These are phyloP conservation scores for Micrasema longulum DNA, from an alignment of 1,140 invertebrate species.

Conservation along the genomic window DNA sequence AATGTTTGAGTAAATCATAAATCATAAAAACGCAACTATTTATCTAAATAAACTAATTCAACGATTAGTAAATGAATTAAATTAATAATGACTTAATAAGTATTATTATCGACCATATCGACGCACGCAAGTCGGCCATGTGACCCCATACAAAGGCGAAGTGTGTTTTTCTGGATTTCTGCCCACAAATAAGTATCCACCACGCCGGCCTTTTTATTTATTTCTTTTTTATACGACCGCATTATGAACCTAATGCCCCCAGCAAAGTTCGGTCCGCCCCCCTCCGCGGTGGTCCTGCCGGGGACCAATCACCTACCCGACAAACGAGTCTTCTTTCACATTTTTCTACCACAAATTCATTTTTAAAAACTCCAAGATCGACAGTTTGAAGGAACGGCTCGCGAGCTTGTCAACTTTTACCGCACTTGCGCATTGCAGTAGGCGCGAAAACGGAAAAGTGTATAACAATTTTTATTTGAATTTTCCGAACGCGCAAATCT, in stretches of 20 bases:
- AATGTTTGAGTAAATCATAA: too few relatives aligned
- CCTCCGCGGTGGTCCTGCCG: constrained; percentile 15
- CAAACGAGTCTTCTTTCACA: constrained; percentile 46
- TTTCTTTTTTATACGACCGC: neutral
- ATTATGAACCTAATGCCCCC: constrained; percentile 47
- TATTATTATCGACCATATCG: neutral
- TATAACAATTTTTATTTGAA: constrained; percentile 4
- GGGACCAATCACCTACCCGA: constrained; percentile 42
- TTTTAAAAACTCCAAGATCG: constrained; percentile 41
- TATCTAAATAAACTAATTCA: too few relatives aligned
- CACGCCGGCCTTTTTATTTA: neutral
- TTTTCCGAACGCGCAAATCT: neutral
- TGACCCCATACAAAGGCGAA: constrained; percentile 38
- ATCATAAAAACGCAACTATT: too few relatives aligned
- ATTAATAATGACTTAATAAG: neutral
- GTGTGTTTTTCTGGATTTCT: constrained; percentile 10
- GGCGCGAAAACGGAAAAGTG: constrained; percentile 8
- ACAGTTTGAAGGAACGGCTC: constrained; percentile 4
- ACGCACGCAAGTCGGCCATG: constrained; percentile 1
- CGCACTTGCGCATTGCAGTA: neutral
- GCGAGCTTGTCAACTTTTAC: constrained; percentile 5
- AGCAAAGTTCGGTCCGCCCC: constrained; percentile 46
- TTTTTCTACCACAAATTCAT: constrained; percentile 49
- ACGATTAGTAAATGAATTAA: too few relatives aligned
- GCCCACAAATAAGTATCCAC: constrained; percentile 26